Evolutionary conservation across 2,888 invertebrate genomes (phyloP), one percentile per base, ranked within the genome.

Genomic region (Stenodera caucasica): DNA sequence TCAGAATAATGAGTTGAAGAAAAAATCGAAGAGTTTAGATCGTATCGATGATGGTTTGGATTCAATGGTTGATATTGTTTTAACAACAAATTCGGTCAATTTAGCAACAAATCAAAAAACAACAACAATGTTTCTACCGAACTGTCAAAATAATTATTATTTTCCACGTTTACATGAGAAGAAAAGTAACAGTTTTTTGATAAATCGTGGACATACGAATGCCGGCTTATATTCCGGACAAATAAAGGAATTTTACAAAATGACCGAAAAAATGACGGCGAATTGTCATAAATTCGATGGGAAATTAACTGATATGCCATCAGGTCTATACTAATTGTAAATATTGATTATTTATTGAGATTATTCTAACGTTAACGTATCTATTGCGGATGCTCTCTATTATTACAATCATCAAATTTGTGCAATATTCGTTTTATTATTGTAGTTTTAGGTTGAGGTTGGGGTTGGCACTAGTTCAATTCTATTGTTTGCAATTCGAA

Each of bases 261-360:
- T 80, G 76, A 69, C 78, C 77, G 61, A 74, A 26, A 63, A 70
- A 30, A 58, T 66, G 26, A 55, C 67, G 32, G 50, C 68, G 8
- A 67, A 64, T 53, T 68, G 63, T 26, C 62, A 61, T 35, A 71
- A 70, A 65, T 81, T 79, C 61, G 79, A 75, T 29, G 84, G 86
- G 29, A 90, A 90, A 82, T 83, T 90, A 9, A 88, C 89, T 5
- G 90, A 90, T 75, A 85, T 89, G 80, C 88, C 89, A 66, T 90
- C 90, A 49, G 90, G 90, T 58, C 80, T 90, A 64, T 90, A 90
- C 81, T 90, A 73, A 79, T 40, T 40, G 37, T 40, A 18, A 37
- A 37, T 40, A 40, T 40, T 6, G 11, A 7, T 14, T 35, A 40
- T 40, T 40, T 40, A 40, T 40, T 18, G 9, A 15, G 2, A 40